phyloP scores from a whole-genome alignment of 2,888 invertebrate species.

The Koerneria pararmatus region DNA sequence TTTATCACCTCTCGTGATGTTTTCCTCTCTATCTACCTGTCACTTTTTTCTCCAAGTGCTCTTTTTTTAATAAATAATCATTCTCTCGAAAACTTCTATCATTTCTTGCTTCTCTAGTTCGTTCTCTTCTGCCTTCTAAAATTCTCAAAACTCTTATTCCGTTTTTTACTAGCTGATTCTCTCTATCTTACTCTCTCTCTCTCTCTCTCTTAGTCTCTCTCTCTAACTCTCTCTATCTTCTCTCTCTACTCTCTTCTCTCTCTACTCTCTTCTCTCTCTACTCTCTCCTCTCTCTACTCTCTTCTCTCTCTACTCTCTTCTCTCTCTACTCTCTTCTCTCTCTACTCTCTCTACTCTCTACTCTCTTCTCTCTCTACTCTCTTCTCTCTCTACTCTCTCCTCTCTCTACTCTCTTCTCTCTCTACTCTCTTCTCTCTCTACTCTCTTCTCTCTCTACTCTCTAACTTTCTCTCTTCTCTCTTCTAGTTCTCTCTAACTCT shows the following conservation, averaged over 20 bases:
- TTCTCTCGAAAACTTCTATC: too few species aligned
- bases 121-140: too few species aligned
- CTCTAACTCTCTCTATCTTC: slow-evolving; percentile 4
- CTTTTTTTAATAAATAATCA: too few species aligned
- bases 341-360: neutral
- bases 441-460: too few species aligned
- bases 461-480: too few species aligned
- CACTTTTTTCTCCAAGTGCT: neutral
- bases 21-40: neutral
- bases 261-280: neutral
- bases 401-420: too few species aligned
- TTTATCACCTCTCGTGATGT: neutral
- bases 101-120: too few species aligned
- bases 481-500: too few species aligned
- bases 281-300: neutral
- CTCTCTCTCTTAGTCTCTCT: slow-evolving; percentile 8
- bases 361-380: neutral
- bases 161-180: neutral
- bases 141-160: slow-evolving; percentile 9
- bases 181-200: slow-evolving; percentile 2
- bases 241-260: slow-evolving; percentile 6
- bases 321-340: neutral
- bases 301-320: neutral
- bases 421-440: too few species aligned
- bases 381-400: too few species aligned